Conservation (phyloP, 2,797 vertebrate genomes). For the Poecilia gillii region DNA sequence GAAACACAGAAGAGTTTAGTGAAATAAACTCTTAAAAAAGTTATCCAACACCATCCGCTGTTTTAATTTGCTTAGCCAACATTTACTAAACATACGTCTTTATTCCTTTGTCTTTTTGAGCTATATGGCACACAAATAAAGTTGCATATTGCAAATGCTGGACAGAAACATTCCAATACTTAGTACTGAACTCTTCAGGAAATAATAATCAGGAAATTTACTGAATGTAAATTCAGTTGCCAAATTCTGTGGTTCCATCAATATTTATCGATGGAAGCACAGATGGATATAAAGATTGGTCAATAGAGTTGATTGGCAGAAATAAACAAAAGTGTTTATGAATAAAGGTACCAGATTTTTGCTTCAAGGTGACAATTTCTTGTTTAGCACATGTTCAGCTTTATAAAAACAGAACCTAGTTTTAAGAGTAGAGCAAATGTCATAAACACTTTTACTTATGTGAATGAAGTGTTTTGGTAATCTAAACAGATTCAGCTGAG, state of each 20-base stretch:
- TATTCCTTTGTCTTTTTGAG: background rate
- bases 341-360: background rate
- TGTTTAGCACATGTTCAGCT: background rate
- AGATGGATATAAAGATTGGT: background rate
- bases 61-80: background rate
- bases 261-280: background rate
- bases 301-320: background rate
- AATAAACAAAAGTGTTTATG: background rate
- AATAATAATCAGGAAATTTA: background rate
- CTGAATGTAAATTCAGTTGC: background rate
- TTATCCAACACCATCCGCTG: background rate
- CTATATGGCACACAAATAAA: background rate
- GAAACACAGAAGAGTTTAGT: too few relatives aligned
- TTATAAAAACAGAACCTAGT: background rate
- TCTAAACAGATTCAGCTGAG: background rate
- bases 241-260: background rate
- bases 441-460: background rate
- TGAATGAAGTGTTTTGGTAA: background rate
- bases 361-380: background rate
- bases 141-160: background rate
- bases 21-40: background rate
- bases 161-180: background rate
- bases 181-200: background rate
- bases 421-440: background rate
- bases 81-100: background rate